These are phyloP conservation scores for Glaucidium brasilianum DNA, from an alignment of 2,113 vertebrate species.

Conservation along the genomic window DNA sequence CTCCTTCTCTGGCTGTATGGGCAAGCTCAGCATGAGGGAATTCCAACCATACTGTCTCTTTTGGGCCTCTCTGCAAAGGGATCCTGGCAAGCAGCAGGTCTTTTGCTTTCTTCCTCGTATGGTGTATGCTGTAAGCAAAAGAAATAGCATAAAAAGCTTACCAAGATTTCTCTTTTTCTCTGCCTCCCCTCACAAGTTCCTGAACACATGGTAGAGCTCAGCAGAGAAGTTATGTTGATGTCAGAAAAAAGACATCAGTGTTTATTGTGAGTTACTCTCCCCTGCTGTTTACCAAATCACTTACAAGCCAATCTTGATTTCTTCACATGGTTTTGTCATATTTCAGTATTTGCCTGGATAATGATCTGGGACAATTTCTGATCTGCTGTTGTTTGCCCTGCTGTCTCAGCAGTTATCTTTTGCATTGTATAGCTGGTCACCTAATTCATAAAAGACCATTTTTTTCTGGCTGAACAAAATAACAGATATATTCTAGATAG, in stretches of 20 bases:
- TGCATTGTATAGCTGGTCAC: background rate
- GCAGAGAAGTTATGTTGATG: background rate
- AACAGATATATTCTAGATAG: background rate
- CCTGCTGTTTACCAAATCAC: background rate
- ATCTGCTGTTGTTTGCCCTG: background rate
- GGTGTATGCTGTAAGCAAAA: background rate
- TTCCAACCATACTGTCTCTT: background rate
- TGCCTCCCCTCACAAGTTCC: background rate
- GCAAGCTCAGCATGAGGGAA: background rate
- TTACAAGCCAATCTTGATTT: background rate
- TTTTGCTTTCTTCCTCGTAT: background rate
- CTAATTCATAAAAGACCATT: background rate
- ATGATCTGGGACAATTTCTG: background rate
- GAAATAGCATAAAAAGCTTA: background rate
- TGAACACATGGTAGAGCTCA: background rate
- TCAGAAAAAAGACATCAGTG: background rate
- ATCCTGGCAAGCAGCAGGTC: background rate
- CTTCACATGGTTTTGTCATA: background rate
- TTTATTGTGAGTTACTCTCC: background rate
- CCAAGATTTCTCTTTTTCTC: background rate
- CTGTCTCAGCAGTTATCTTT: background rate
- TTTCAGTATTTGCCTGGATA: background rate
- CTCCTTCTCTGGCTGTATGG: background rate
- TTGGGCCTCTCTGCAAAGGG: background rate
- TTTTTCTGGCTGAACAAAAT: background rate